Base-by-base conservation (phyloP, 37 sponge, comb jelly and placozoan genomes). In the Hexactinellida sp. region DNA sequence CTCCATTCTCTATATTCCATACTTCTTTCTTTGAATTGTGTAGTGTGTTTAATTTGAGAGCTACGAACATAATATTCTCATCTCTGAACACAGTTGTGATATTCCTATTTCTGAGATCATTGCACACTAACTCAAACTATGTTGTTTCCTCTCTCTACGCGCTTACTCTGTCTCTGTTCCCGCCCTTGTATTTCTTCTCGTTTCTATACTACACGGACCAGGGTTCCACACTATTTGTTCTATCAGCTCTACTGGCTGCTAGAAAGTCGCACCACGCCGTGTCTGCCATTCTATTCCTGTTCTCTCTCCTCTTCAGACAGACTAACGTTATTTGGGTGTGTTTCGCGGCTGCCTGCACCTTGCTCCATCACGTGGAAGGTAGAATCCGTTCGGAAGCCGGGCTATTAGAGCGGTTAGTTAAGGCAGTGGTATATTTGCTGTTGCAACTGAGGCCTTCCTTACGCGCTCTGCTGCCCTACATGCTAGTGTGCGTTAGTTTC, bases 141-240 rank as follows among this genome's bases (percentile, higher is more conserved):
- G 5, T 25, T 1, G 3, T 63, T 21, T 10, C 30, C 13, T 63
- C 76, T 28, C 34, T 90, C 41, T 86, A 90, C n/a, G 41, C 93
- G 0, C 54, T 95, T 24, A 86, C 55, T 36, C 84, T 97, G 36
- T 37, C 91, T 5, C 54, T 55, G 24, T 94, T 97, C 82, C 98
- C 98, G 36, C 38, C 90, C 0, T 84, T 93, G 39, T 97, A 87
- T 84, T 97, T 97, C 90, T 97, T 92, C 89, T 86, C 91, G 39
- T 93, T 94, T 55, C 89, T 97, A 54, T 97, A 97, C 87, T 97
- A 97, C 88, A 97, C 98, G 24, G 98, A 97, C 84, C 82, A 87
- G 41, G 95, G 93, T 32, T 89, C 94, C 52, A 90, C 91, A 36
- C 76, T 93, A 36, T 89, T 93, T 38, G 91, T 93, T 28, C 84